Conservation (phyloP, 2,113 vertebrate genomes). For the Corydoras maculifer region DNA sequence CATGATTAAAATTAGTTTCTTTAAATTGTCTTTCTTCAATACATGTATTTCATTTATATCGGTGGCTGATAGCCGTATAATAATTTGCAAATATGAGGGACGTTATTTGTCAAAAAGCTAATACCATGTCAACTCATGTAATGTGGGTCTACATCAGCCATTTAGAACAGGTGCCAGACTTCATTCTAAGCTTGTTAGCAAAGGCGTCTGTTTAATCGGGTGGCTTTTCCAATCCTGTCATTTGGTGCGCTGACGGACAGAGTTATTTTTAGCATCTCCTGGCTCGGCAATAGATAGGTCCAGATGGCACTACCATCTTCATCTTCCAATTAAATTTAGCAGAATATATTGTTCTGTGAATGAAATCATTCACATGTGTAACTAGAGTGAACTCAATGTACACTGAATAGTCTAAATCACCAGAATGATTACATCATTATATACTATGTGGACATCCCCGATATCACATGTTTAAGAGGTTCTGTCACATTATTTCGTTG, state of each 20-base stretch:
- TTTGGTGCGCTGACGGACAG: slow-evolving; percentile 36
- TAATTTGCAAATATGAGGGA: background rate
- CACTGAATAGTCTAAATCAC: background rate
- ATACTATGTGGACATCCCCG: no score
- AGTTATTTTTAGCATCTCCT: slow-evolving; percentile 40
- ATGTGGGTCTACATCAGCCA: slow-evolving; percentile 1
- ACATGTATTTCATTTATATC: no score
- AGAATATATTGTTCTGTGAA: slow-evolving; percentile 3
- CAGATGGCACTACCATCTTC: slow-evolving; percentile 42
- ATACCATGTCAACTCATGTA: slow-evolving; percentile 1
- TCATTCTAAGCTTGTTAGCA: slow-evolving; percentile 38
- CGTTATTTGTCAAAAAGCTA: background rate
- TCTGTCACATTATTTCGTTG: no score
- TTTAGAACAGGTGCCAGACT: slow-evolving; percentile 36
- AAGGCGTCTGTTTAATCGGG: slow-evolving; percentile 28
- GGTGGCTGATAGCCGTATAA: background rate
- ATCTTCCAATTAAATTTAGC: slow-evolving; percentile 35
- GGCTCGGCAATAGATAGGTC: slow-evolving; percentile 18
- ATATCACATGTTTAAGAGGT: no score
- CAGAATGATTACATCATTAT: background rate
- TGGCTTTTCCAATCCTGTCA: slow-evolving; percentile 29
- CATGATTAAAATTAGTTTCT: no score
- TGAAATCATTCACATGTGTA: background rate
- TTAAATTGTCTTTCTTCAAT: no score
- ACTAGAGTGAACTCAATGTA: background rate